Percentiles rank a stretch among this genome's conserved stretches.
phyloP scores from a whole-genome alignment of 2,113 vertebrate genomes.

The Setophaga coronata region DNA sequence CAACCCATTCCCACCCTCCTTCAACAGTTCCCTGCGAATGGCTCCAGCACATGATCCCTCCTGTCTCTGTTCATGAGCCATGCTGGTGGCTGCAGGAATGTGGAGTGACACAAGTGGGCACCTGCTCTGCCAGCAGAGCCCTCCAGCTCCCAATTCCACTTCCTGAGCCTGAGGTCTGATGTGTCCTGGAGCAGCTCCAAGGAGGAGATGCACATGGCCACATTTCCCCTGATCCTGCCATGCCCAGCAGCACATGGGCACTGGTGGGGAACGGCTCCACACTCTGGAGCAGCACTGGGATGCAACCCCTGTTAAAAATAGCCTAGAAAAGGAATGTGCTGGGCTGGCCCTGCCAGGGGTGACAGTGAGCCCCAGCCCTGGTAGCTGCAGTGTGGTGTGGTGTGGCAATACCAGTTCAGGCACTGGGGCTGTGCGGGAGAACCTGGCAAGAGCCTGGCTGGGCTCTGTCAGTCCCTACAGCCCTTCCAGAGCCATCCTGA shows the following conservation, averaged over 20 bases:
- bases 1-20: neutral
- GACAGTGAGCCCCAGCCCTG: accelerated
- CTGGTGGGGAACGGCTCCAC: neutral
- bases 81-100: accelerated
- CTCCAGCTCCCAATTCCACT: neutral
- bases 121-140: neutral
- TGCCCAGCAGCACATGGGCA: neutral
- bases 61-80: neutral
- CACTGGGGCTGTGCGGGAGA: accelerated
- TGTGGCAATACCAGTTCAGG: neutral
- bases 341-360: neutral
- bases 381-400: accelerated
- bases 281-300: neutral
- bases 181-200: neutral
- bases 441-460: neutral
- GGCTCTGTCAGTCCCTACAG: accelerated
- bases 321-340: neutral
- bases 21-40: neutral
- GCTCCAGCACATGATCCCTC: neutral
- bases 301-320: neutral
- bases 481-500: neutral
- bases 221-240: neutral
- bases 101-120: accelerated
- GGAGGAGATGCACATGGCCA: neutral
- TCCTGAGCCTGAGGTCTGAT: neutral